Percentiles rank a stretch among this genome's conserved stretches.
Conservation (phyloP, 2,888 invertebrate genomes). For the Apocheima hispidaria region DNA sequence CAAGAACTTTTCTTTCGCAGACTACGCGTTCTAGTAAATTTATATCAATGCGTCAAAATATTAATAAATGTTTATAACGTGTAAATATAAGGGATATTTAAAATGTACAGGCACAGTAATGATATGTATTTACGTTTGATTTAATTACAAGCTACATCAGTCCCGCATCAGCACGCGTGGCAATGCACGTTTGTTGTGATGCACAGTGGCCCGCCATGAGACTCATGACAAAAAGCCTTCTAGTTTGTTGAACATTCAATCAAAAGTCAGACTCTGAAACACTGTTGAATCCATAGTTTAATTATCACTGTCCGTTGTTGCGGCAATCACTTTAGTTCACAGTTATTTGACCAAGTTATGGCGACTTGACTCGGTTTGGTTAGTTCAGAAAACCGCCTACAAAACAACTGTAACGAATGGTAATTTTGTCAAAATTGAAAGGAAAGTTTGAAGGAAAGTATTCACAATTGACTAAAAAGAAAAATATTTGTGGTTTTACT, state of each 20-base stretch:
- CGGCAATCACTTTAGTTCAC: constrained; percentile 57
- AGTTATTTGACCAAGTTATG: constrained; percentile 63
- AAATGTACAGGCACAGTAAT: constrained; percentile 77
- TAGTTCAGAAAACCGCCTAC: constrained; percentile 53
- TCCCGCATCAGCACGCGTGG: constrained; percentile 39
- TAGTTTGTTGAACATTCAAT: constrained; percentile 42
- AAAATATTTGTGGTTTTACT: constrained; percentile 43
- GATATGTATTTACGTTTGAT: constrained; percentile 78
- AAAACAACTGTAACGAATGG: constrained; percentile 48
- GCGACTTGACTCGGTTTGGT: constrained; percentile 61
- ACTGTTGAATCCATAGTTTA: constrained; percentile 50
- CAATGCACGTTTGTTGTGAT: constrained; percentile 50
- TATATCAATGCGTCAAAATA: constrained; percentile 42
- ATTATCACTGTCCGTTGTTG: constrained; percentile 50
- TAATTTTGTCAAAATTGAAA: constrained; percentile 35
- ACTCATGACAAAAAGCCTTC: constrained; percentile 36
- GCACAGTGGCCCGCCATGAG: constrained; percentile 40
- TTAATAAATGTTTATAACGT: constrained; percentile 43
- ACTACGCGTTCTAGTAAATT: constrained; percentile 40
- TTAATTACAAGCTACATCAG: constrained; percentile 64
- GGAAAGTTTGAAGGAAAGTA: constrained; percentile 23
- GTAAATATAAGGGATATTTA: constrained; percentile 61
- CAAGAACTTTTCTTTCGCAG: constrained; percentile 29
- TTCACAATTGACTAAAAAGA: constrained; percentile 36
- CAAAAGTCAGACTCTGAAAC: constrained; percentile 41